Conservation (phyloP, 1,140 invertebrate genomes). For the Helicoverpa zea region DNA sequence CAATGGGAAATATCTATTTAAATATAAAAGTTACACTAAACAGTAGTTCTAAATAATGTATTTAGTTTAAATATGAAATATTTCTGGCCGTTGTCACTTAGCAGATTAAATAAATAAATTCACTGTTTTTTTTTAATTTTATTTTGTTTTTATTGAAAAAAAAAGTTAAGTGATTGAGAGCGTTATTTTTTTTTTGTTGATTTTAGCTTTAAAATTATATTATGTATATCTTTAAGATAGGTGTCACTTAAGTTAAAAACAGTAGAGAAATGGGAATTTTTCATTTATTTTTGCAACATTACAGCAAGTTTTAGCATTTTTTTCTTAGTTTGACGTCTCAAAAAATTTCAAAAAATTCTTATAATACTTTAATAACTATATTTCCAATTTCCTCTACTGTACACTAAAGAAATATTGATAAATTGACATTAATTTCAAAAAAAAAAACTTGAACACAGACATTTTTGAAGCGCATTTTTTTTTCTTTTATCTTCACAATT, state of each 20-base stretch:
- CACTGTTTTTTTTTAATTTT: background rate
- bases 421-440: background rate
- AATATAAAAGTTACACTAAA: constrained; percentile 3
- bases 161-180: background rate
- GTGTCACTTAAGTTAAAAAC: background rate
- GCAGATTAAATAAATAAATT: no score
- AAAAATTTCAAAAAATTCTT: no score
- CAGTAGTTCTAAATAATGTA: background rate
- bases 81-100: no score
- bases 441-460: background rate
- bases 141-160: background rate
- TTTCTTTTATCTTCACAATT: no score
- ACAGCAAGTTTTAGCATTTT: no score
- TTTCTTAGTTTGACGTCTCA: no score
- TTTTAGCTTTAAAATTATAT: background rate
- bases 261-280: no score
- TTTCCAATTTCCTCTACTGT: background rate
- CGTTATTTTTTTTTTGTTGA: constrained; percentile 1
- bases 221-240: background rate
- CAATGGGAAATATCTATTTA: background rate
- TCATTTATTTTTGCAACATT: no score
- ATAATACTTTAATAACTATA: no score
- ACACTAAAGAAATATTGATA: background rate
- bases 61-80: no score
- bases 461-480: background rate